Base-by-base conservation (phyloP, 2,888 invertebrate species). In the Periphyllus acericola region DNA sequence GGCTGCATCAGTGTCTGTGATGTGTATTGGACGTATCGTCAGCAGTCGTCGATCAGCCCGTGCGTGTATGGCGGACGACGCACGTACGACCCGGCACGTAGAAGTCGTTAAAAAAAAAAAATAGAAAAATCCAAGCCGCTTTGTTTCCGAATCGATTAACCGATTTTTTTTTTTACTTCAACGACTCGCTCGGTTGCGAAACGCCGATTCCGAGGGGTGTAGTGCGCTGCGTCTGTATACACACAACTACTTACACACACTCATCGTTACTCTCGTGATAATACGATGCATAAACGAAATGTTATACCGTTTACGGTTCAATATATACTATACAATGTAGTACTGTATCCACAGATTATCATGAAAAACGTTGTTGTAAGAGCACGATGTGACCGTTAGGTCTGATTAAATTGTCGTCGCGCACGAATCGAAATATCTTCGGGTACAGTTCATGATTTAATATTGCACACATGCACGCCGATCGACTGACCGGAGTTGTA, bases 31-130 rank as follows among this genome's bases (percentile, higher is more conserved):
- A 66, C 66, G n/a, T 25, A 46, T 66, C 60, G 21, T 21, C 36
- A 21, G 9, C 66, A 25, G 40, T 29, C 81, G 29, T 36, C n/a
- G 36, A 80, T 66, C 66, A 25, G 34, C 83, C 19, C 60, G 17
- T 19, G 4, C 9, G 14, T 36, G n/a, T 52, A 17, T 17, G 25
- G 21, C n/a, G 34, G 80, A 81, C 83, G 34, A 40, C 29, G 29
- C 66, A 76, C 76, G 84, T 46, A 76, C 66, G 66, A 68, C 76
- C 34, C 0, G 80, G 55, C 85, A 79, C 85, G 85, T 86, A 86
- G 46, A 71, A 71, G 85, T 86, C 79, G 78, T 86, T 71, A 78
- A 86, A 86, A 74, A 75, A 84, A 83, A 40, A 72, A 68, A 78
- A 86, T 79, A 74, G 66, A 84, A 83, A 40, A 72, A 68, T n/a